Evolutionary conservation across 2,888 invertebrate species (phyloP), one percentile per base, ranked within the genome.

Genomic region (Cheilosia pagana): DNA sequence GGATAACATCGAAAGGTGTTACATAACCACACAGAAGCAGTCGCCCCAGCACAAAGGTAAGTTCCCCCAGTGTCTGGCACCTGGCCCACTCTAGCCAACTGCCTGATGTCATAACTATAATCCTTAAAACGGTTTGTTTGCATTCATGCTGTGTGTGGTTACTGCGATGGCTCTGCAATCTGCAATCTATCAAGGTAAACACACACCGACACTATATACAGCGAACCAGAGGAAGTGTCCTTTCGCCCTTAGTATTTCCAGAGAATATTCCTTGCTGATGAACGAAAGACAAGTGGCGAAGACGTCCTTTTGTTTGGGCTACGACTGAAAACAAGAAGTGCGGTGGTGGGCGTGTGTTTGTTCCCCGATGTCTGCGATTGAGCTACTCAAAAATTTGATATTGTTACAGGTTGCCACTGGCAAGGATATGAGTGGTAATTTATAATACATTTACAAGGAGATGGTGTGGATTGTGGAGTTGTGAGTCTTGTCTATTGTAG

Each of bases 381-480:
- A 85, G 83, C 83, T 70, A 85, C 83, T 85, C 70, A 85, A 65
- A 74, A 85, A 68, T 83, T 74, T 83, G 67, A 78, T 78, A 78
- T 83, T 85, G 83, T 85, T 82, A 74, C 78, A 82, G 81, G 53
- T 78, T 72, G 50, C 55, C 55, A 50, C 4, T 70, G 67, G 8
- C 39, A 55, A 45, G 60, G 67, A 60, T 68, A 60, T 55, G 59
- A 71, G 41, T 75, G 60, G 10, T 70, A 43, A 74, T 60, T 43
- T 43, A 72, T 74, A 67, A 79, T 45, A 72, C 60, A 67, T 50
- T 60, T 55, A 48, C 62, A 16, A 28, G 7, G 14, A 21, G 41
- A 7, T 19, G n/a, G 23, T 28, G 7, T 23, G 45, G 57, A 12
- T 48, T 21, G 28, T 39, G 55, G 31, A 59, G 45, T 39, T 31